Evolutionary conservation across 2,888 invertebrate species (phyloP).

Genomic region (Digitonthophagus gazella): DNA sequence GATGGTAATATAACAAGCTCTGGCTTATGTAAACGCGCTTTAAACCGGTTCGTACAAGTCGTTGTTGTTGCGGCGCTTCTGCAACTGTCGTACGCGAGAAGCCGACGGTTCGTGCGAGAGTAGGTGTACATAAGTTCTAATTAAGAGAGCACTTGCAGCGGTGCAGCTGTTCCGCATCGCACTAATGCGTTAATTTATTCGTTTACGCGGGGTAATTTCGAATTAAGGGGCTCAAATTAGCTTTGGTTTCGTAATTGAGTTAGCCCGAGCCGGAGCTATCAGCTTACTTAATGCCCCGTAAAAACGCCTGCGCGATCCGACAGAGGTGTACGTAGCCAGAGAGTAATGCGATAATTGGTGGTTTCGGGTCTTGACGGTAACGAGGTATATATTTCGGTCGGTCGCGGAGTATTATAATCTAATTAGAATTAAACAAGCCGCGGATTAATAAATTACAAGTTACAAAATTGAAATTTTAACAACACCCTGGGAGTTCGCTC

Average conservation of each 20-base stretch:
- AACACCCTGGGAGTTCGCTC: not conserved
- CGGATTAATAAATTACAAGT: not conserved
- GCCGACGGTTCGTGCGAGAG: not conserved
- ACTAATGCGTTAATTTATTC: conserved; percentile 3
- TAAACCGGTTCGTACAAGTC: not conserved
- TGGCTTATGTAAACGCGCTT: too few relatives aligned
- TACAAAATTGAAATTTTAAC: not conserved
- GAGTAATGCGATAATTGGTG: too few relatives aligned
- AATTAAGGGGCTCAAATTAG: not conserved
- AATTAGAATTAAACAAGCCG: not conserved
- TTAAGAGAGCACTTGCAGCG: not conserved
- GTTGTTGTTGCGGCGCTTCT: not conserved
- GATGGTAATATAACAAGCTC: too few relatives aligned
- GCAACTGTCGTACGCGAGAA: not conserved
- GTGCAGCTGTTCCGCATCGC: not conserved
- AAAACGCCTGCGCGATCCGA: too few relatives aligned
- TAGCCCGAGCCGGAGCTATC: not conserved
- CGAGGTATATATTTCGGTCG: too few relatives aligned
- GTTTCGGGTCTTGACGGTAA: too few relatives aligned
- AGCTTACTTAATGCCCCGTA: not conserved
- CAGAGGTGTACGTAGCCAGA: too few relatives aligned
- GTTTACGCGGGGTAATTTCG: conserved; percentile 4
- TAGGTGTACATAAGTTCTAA: not conserved
- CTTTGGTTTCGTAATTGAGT: not conserved
- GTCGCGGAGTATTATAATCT: not conserved